Conservation (phyloP, 2,888 invertebrate genomes). For the Tenthredo notha region DNA sequence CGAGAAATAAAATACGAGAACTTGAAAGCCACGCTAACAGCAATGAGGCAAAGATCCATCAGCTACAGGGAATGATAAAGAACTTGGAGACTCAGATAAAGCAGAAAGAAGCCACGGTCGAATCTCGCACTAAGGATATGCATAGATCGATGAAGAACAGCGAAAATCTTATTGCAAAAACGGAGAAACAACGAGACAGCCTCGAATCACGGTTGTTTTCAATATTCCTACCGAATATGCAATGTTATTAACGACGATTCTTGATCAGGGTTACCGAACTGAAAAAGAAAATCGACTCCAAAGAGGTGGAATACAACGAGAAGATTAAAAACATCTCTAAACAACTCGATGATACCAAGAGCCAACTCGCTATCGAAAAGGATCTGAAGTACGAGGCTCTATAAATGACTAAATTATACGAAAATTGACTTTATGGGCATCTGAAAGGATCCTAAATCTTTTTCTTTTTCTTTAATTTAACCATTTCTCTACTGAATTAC, state of each 20-base stretch:
- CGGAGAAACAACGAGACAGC: slow-evolving; percentile 70
- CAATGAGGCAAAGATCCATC: slow-evolving; percentile 64
- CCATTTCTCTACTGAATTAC: not conserved
- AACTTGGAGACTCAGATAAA: slow-evolving; percentile 66
- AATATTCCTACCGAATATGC: slow-evolving; percentile 42
- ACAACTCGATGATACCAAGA: slow-evolving; percentile 58
- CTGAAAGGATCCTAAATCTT: not conserved
- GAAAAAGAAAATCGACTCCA: slow-evolving; percentile 65
- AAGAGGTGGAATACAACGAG: slow-evolving; percentile 63
- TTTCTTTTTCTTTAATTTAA: not conserved
- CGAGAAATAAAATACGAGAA: slow-evolving; percentile 63
- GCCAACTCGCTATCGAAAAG: slow-evolving; percentile 59
- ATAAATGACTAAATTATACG: not conserved
- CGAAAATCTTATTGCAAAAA: slow-evolving; percentile 64
- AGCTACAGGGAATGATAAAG: slow-evolving; percentile 63
- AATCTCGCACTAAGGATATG: slow-evolving; percentile 65
- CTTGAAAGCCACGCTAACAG: slow-evolving; percentile 62
- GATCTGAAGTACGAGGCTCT: slow-evolving; percentile 61
- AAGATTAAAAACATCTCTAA: slow-evolving; percentile 60
- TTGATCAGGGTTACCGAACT: slow-evolving; percentile 66
- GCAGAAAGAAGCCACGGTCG: slow-evolving; percentile 66
- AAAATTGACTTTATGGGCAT: not conserved
- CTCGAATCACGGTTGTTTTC: slow-evolving; percentile 67
- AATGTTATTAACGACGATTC: slow-evolving; percentile 20
- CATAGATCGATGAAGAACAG: slow-evolving; percentile 66